These are phyloP conservation scores for Gandaritis pyraliata DNA, from an alignment of 2,888 invertebrate species.

Conservation along the genomic window DNA sequence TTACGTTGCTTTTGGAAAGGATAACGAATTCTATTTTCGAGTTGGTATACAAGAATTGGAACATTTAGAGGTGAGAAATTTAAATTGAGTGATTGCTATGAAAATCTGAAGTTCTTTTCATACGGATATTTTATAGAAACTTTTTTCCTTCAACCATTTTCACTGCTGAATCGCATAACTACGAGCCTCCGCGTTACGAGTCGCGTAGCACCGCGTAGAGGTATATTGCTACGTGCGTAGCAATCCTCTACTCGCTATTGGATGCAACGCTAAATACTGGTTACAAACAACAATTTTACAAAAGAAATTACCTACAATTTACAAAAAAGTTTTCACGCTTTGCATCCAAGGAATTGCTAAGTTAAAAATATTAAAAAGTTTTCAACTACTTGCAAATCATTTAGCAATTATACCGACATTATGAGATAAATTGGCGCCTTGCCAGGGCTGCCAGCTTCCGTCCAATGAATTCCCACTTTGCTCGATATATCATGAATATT, in stretches of 20 bases:
- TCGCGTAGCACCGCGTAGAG: slow-evolving; percentile 2
- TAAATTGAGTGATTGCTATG: too few relatives aligned
- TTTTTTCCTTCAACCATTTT: too few relatives aligned
- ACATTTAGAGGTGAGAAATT: too few relatives aligned
- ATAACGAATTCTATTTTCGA: slow-evolving; percentile 14
- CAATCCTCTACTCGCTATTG: not conserved
- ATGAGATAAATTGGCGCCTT: slow-evolving; percentile 34
- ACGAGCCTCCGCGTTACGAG: not conserved
- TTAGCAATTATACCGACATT: slow-evolving; percentile 34
- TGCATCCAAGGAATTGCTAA: too few relatives aligned
- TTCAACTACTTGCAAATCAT: not conserved
- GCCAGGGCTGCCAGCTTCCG: slow-evolving; percentile 32
- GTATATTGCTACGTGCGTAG: slow-evolving; percentile 2
- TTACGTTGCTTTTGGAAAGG: slow-evolving; percentile 18
- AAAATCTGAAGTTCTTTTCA: too few relatives aligned
- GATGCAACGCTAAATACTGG: too few relatives aligned
- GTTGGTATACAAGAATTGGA: not conserved
- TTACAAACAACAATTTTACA: too few relatives aligned
- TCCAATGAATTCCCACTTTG: slow-evolving; percentile 36
- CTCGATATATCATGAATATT: slow-evolving; percentile 43
- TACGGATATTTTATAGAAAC: too few relatives aligned
- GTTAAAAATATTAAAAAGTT: slow-evolving; percentile 1
- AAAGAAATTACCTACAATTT: too few relatives aligned
- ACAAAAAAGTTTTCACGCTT: too few relatives aligned
- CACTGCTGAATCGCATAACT: too few relatives aligned